Conservation (phyloP, 2,888 invertebrate genomes). For the Acronicta leporina region DNA sequence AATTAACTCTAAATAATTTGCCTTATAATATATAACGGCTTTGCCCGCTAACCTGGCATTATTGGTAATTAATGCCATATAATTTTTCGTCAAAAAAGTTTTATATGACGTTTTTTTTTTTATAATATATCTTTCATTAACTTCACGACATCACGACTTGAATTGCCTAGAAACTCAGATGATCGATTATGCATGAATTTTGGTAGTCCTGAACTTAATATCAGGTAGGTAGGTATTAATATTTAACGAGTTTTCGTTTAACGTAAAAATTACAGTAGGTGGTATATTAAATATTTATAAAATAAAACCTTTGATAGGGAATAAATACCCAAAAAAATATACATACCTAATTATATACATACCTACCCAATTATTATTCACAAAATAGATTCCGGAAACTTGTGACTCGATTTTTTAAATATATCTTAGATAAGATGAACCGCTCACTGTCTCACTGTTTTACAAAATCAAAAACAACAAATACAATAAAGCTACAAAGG, state of each 20-base stretch:
- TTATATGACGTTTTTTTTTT: not conserved
- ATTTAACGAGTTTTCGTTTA: constrained; percentile 18
- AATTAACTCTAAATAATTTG: too few species aligned
- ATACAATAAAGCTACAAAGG: not conserved
- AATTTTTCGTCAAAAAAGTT: constrained; percentile 9
- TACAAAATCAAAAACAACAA: not conserved
- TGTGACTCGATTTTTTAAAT: too few species aligned
- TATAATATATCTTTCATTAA: constrained; percentile 27
- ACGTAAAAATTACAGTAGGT: not conserved
- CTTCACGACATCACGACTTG: constrained; percentile 28
- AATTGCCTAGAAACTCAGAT: constrained; percentile 41
- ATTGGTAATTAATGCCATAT: not conserved
- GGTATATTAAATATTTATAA: not conserved
- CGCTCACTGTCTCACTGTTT: not conserved
- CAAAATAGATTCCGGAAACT: too few species aligned
- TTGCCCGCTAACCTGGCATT: too few species aligned
- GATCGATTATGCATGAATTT: constrained; percentile 53
- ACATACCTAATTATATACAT: too few species aligned
- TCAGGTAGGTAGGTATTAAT: constrained; percentile 17
- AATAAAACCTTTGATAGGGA: too few species aligned
- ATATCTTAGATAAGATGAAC: too few species aligned
- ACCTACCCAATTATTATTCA: too few species aligned
- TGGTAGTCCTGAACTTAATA: constrained; percentile 22
- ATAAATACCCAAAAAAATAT: too few species aligned
- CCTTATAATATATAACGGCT: too few species aligned